Conservation (phyloP, 1,140 invertebrate genomes). For the Mactra quadrangularis region DNA sequence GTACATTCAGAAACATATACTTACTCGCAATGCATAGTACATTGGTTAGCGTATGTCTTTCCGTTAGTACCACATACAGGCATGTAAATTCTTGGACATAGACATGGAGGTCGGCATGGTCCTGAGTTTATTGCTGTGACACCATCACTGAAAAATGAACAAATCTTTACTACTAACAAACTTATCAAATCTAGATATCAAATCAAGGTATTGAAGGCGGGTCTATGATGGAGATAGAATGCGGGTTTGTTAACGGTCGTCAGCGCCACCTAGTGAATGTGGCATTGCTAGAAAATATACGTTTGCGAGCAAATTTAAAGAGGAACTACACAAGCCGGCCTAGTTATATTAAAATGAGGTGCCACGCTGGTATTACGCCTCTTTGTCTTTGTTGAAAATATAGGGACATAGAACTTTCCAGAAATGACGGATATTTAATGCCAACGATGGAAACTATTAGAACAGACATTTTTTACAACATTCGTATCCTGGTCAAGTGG, state of each 20-base stretch:
- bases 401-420: background rate
- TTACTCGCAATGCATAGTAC: constrained; percentile 86
- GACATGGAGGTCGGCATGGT: constrained; percentile 25
- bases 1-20: background rate
- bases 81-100: constrained; percentile 55
- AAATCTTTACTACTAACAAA: constrained; percentile 16
- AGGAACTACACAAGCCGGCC: background rate
- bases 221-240: background rate
- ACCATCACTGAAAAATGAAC: background rate
- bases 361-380: background rate
- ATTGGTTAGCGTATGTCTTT: constrained; percentile 90
- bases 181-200: background rate
- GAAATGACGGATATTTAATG: no score
- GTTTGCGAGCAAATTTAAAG: no score
- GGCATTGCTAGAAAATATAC: no score
- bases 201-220: background rate
- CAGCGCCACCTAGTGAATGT: no score
- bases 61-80: constrained; percentile 91
- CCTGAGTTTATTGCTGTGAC: constrained; percentile 35
- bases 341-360: background rate
- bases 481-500: no score
- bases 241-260: background rate
- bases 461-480: no score
- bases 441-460: no score
- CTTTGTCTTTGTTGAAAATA: background rate